Evolutionary conservation across 2,888 invertebrate genomes (phyloP).

Genomic region (Tetanocera ferruginea): DNA sequence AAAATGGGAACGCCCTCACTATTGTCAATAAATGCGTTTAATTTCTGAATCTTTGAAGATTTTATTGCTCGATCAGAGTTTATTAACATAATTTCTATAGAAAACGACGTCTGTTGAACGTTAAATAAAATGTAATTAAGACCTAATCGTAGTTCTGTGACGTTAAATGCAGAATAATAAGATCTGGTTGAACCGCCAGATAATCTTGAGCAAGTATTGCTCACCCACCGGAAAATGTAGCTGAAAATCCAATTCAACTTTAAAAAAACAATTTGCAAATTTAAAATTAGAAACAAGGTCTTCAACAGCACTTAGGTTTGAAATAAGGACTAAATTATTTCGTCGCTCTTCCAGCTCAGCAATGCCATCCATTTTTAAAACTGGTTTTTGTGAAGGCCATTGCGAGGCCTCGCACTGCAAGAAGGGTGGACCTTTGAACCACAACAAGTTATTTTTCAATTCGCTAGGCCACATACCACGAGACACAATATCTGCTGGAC

Average conservation of each 20-base stretch:
- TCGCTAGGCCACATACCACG: constrained; percentile 30
- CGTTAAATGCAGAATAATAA: not conserved
- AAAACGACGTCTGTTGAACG: constrained; percentile 11
- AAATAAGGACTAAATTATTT: no score
- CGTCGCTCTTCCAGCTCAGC: no score
- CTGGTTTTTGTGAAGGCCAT: no score
- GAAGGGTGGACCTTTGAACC: constrained; percentile 38
- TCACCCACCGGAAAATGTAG: no score
- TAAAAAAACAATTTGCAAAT: no score
- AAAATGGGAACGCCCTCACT: constrained; percentile 37
- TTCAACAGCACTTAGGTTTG: no score
- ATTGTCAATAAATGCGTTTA: constrained; percentile 48
- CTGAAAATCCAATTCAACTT: no score
- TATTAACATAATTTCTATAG: not conserved
- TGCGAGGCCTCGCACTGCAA: no score
- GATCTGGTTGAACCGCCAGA: constrained; percentile 9
- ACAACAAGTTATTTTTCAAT: constrained; percentile 16
- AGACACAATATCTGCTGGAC: constrained; percentile 41
- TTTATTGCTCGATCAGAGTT: not conserved
- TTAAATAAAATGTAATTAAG: constrained; percentile 17
- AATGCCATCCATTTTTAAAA: no score
- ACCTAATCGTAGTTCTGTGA: not conserved
- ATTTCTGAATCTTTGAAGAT: constrained; percentile 10
- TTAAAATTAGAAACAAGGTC: no score
- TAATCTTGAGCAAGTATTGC: no score